Conservation (phyloP, 2,888 invertebrate genomes). For the Patella ulyssiponensis region DNA sequence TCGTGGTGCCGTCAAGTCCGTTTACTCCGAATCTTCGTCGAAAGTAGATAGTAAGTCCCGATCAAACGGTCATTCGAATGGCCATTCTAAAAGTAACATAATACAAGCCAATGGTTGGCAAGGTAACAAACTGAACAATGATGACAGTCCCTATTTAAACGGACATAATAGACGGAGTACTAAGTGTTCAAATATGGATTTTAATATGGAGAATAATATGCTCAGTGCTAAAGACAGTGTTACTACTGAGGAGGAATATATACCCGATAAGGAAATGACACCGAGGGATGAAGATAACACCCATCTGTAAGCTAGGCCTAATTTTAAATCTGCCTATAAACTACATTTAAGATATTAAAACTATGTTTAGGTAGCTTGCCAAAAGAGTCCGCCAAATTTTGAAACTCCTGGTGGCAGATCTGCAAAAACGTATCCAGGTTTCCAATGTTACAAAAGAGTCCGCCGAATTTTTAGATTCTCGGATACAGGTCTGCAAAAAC, state of each 20-base stretch:
- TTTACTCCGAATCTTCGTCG: constrained; percentile 54
- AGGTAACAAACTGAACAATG: constrained; percentile 35
- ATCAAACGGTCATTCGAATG: constrained; percentile 13
- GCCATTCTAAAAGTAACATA: constrained; percentile 29
- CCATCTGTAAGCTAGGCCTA: background rate
- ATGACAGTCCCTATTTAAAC: background rate
- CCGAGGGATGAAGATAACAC: background rate
- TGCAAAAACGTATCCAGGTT: no score
- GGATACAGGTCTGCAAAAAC: no score
- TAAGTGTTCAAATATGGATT: background rate
- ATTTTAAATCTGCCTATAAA: no score
- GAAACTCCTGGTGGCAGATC: no score
- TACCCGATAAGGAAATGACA: background rate
- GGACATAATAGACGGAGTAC: background rate
- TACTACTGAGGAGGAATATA: background rate
- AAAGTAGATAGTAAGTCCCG: constrained; percentile 44
- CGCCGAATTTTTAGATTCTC: no score
- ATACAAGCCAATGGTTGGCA: constrained; percentile 42
- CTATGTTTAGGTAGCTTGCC: no score
- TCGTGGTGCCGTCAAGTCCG: constrained; percentile 55
- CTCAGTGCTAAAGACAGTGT: background rate
- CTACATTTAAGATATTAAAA: no score
- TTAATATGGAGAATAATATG: background rate
- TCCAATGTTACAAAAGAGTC: no score
- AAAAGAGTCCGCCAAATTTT: no score